Conservation (phyloP, 2,888 invertebrate genomes). For the Spilosoma lubricipeda region DNA sequence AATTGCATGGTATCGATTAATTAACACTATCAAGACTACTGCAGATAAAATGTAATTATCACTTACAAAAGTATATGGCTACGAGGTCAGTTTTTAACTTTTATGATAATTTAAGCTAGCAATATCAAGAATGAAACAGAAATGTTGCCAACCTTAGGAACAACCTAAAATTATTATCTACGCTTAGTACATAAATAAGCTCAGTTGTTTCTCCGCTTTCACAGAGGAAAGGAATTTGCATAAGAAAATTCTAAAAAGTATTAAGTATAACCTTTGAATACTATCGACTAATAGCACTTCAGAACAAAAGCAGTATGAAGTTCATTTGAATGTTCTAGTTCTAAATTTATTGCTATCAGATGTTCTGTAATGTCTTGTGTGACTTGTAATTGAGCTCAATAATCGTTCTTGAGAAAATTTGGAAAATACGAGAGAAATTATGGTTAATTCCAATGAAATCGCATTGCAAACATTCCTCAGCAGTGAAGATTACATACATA, state of each 20-base stretch:
- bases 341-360: neutral
- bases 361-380: neutral
- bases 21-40: neutral
- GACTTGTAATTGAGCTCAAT: neutral
- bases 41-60: neutral
- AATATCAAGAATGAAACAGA: neutral
- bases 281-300: neutral
- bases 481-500: slow-evolving; percentile 9
- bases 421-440: neutral
- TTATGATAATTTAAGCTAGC: neutral
- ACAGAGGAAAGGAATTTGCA: neutral
- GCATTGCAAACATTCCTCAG: slow-evolving; percentile 15
- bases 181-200: neutral
- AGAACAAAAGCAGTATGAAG: neutral
- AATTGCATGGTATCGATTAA: slow-evolving; percentile 3
- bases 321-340: neutral
- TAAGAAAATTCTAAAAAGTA: neutral
- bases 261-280: neutral
- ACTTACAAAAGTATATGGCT: neutral
- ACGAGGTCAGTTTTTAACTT: neutral
- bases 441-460: neutral
- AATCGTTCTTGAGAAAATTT: neutral
- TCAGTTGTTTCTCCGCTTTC: neutral
- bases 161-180: neutral
- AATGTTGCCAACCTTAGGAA: neutral